Evolutionary conservation across 2,113 vertebrate genomes (phyloP).

Genomic region (Microcebus lehilahytsara): DNA sequence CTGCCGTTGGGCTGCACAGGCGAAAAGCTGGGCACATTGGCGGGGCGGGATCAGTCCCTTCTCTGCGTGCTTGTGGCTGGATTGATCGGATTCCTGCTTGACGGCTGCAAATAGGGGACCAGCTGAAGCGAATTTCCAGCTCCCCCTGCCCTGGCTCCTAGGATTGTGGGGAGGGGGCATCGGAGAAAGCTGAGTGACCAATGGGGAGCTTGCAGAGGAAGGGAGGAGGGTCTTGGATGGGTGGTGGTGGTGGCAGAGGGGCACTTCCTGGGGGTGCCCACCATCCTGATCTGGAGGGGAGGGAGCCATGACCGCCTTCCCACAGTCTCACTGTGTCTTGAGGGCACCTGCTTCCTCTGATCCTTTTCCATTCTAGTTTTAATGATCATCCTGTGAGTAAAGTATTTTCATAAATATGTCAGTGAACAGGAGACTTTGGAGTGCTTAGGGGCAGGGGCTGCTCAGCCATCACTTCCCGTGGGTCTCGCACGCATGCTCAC

Average conservation of each 20-base stretch:
- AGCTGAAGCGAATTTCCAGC: neutral
- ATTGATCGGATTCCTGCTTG: constrained; percentile 14
- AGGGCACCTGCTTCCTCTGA: neutral
- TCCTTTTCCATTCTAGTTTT: neutral
- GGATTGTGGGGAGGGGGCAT: neutral
- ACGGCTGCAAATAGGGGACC: constrained; percentile 11
- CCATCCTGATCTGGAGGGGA: neutral
- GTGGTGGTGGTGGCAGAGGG: neutral
- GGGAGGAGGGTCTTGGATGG: accelerated
- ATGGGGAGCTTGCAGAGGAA: neutral
- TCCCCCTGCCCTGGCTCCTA: neutral
- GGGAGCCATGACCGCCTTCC: neutral
- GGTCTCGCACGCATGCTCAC: neutral
- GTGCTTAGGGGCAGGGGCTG: neutral
- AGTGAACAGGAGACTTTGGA: neutral
- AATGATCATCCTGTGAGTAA: neutral
- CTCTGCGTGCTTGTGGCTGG: neutral
- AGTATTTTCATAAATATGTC: neutral
- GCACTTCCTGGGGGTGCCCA: neutral
- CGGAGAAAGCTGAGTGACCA: neutral
- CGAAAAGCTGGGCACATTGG: neutral
- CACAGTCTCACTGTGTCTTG: neutral
- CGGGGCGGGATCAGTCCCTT: neutral
- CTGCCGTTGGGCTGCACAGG: neutral
- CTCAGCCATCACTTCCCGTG: neutral